These are phyloP conservation scores for Pantherophis guttatus DNA, from an alignment of 2,113 vertebrate genomes.

Conservation along the genomic window DNA sequence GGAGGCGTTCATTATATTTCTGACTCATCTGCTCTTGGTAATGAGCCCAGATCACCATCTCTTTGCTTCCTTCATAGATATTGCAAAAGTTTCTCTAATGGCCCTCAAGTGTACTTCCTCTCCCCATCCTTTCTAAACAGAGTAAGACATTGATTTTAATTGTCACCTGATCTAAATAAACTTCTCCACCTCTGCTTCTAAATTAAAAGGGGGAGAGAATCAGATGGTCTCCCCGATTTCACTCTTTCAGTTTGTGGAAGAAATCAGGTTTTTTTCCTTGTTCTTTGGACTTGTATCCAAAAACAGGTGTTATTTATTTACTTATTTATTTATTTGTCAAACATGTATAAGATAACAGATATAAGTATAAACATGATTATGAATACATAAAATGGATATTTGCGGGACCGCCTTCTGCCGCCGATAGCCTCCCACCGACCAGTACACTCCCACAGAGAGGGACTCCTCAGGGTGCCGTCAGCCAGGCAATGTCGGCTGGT, in stretches of 20 bases:
- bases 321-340: too few species aligned
- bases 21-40: not conserved
- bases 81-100: not conserved
- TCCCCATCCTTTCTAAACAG: not conserved
- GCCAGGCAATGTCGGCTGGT: too few species aligned
- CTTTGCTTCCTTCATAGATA: not conserved
- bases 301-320: too few species aligned
- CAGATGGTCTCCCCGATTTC: not conserved
- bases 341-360: too few species aligned
- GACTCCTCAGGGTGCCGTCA: too few species aligned
- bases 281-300: not conserved
- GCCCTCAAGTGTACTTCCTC: not conserved
- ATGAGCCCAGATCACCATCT: not conserved
- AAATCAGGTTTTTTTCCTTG: not conserved
- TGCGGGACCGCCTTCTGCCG: too few species aligned
- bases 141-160: not conserved
- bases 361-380: too few species aligned
- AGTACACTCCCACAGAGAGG: too few species aligned
- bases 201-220: not conserved
- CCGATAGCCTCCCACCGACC: too few species aligned
- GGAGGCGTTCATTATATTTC: not conserved
- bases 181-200: not conserved
- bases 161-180: conserved; percentile 4
- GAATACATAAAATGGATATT: too few species aligned
- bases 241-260: not conserved